Percentiles rank a stretch among this genome's conserved stretches.
Conservation (phyloP, 2,113 vertebrate species). For the Pampusana beccarii region DNA sequence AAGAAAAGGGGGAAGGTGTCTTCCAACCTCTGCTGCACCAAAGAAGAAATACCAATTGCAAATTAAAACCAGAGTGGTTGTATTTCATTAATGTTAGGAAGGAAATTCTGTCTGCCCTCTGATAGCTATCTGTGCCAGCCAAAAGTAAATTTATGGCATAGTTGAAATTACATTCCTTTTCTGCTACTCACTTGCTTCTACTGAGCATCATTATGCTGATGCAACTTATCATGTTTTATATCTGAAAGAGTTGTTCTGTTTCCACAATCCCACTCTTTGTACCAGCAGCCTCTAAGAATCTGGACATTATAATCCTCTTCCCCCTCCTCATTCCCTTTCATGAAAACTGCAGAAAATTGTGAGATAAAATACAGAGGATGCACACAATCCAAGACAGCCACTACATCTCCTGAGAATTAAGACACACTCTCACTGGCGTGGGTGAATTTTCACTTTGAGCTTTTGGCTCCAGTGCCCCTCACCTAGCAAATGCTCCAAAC, state of each 20-base stretch:
- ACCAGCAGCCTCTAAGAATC: background rate
- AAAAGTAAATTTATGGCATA: slow-evolving; percentile 21
- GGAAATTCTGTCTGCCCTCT: slow-evolving; percentile 16
- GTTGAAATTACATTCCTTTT: slow-evolving; percentile 36
- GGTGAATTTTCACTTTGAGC: background rate
- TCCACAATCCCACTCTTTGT: background rate
- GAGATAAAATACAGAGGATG: background rate
- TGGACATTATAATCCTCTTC: background rate
- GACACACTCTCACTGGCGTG: background rate
- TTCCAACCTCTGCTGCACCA: background rate
- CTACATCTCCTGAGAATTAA: background rate
- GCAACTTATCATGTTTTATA: background rate
- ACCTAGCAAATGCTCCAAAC: background rate
- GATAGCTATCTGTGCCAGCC: background rate
- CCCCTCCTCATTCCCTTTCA: background rate
- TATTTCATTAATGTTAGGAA: slow-evolving; percentile 11
- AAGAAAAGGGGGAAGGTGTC: background rate
- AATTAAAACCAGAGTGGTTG: background rate
- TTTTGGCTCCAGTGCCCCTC: background rate
- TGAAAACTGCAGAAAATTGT: background rate
- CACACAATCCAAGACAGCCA: background rate
- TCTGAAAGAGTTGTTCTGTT: background rate
- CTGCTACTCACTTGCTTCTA: slow-evolving; percentile 14
- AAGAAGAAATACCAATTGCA: background rate
- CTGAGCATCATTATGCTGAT: background rate